Conservation (phyloP, 2,797 vertebrate genomes). For the Rhinatrema bivittatum region DNA sequence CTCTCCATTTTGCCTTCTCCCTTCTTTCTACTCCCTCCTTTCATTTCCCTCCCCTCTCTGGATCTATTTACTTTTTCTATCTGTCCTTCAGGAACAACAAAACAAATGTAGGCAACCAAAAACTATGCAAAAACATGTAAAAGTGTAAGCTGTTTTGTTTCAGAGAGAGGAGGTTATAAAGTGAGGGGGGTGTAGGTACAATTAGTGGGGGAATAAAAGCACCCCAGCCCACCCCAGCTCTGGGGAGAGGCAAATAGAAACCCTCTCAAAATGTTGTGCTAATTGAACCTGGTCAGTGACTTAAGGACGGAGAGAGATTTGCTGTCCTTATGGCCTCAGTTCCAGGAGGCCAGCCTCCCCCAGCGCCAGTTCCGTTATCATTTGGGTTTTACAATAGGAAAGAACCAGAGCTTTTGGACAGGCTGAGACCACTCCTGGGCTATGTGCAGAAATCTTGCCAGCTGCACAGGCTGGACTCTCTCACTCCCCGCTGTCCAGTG, state of each 20-base stretch:
- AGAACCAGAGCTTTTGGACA: too few relatives aligned
- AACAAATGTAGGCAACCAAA: too few relatives aligned
- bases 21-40: not conserved
- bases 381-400: too few relatives aligned
- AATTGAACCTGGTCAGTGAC: too few relatives aligned
- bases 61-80: slow-evolving; percentile 10
- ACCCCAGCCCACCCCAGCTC: not conserved
- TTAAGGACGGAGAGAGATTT: too few relatives aligned
- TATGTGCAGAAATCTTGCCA: rapidly evolving
- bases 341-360: not conserved
- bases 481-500: too few relatives aligned
- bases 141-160: too few relatives aligned
- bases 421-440: rapidly evolving
- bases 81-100: too few relatives aligned
- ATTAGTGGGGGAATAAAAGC: not conserved
- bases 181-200: not conserved
- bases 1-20: not conserved
- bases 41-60: slow-evolving; percentile 8
- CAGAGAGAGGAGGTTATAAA: not conserved
- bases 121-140: too few relatives aligned
- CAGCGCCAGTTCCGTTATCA: rapidly evolving
- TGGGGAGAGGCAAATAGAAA: not conserved
- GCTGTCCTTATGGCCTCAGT: too few relatives aligned
- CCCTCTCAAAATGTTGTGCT: too few relatives aligned
- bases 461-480: not conserved